These are phyloP conservation scores for Strigamia crassipes DNA, from an alignment of 2,888 invertebrate species.

Conservation along the genomic window DNA sequence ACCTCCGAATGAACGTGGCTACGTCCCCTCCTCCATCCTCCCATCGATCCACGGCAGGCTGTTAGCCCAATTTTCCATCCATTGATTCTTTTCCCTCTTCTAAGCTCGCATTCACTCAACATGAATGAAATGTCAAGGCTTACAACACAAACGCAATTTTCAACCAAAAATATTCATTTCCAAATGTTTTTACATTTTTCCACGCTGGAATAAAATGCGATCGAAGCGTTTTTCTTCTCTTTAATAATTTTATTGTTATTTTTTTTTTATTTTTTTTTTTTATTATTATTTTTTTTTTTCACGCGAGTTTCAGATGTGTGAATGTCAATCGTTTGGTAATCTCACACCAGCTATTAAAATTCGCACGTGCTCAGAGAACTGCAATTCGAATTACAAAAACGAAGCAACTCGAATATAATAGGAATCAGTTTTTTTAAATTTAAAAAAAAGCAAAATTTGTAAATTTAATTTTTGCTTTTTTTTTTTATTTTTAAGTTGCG, in stretches of 20 bases:
- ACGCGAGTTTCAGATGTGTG: not conserved
- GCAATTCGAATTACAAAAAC: not conserved
- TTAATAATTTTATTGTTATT: not conserved
- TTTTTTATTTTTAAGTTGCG: no score
- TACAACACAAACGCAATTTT: not conserved
- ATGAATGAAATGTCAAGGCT: conserved; percentile 6
- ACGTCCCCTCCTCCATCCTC: not conserved
- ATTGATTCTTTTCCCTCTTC: conserved; percentile 1
- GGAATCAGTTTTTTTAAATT: no score
- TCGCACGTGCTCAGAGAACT: not conserved
- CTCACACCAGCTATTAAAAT: conserved; percentile 2
- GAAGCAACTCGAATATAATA: not conserved
- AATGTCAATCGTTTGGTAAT: not conserved
- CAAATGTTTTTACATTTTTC: not conserved
- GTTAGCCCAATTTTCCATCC: not conserved
- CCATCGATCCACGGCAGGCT: conserved; percentile 6
- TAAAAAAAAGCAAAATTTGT: no score
- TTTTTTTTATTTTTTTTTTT: not conserved
- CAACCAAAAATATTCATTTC: not conserved
- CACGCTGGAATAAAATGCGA: not conserved
- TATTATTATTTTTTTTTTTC: not conserved
- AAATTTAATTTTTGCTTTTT: no score
- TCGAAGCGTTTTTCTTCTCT: not conserved
- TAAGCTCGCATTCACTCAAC: not conserved
- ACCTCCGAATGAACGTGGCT: conserved; percentile 10